Percentiles rank a stretch among this genome's conserved stretches.
These are phyloP conservation scores for Microcebus ravelobensis DNA, from an alignment of 2,113 vertebrate species.

Conservation along the genomic window DNA sequence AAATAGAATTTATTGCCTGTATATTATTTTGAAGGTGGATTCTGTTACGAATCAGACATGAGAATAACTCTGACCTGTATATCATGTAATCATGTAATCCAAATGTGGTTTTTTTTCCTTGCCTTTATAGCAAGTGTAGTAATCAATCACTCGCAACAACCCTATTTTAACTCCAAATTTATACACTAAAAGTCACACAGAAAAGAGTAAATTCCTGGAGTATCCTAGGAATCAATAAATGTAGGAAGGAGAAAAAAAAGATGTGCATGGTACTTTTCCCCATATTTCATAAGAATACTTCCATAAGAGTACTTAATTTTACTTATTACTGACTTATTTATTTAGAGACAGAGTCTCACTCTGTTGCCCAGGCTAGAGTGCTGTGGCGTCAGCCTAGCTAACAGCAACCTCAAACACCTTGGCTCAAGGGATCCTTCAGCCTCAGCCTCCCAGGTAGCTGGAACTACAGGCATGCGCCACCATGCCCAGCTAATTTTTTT, in stretches of 20 bases:
- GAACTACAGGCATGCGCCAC: too few relatives aligned
- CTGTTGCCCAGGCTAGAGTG: too few relatives aligned
- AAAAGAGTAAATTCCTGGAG: not conserved
- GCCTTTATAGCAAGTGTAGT: not conserved
- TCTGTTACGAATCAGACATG: not conserved
- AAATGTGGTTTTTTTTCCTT: not conserved
- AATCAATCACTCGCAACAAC: not conserved
- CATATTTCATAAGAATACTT: not conserved
- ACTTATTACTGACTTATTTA: not conserved
- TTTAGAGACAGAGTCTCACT: too few relatives aligned
- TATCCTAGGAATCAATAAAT: not conserved
- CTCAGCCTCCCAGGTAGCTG: too few relatives aligned
- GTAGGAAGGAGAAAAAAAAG: not conserved
- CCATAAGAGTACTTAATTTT: conserved; percentile 14
- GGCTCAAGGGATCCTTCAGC: too few relatives aligned
- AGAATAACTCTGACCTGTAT: not conserved
- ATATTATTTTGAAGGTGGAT: not conserved
- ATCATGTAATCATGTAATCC: not conserved
- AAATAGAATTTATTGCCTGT: not conserved
- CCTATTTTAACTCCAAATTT: not conserved
- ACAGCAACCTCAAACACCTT: too few relatives aligned
- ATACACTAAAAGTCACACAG: not conserved
- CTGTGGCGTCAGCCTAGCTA: too few relatives aligned
- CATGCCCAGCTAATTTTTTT: too few relatives aligned
- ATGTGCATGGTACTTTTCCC: not conserved